These are phyloP conservation scores for Pitangus sulphuratus DNA, from an alignment of 2,797 vertebrate genomes.

Conservation along the genomic window DNA sequence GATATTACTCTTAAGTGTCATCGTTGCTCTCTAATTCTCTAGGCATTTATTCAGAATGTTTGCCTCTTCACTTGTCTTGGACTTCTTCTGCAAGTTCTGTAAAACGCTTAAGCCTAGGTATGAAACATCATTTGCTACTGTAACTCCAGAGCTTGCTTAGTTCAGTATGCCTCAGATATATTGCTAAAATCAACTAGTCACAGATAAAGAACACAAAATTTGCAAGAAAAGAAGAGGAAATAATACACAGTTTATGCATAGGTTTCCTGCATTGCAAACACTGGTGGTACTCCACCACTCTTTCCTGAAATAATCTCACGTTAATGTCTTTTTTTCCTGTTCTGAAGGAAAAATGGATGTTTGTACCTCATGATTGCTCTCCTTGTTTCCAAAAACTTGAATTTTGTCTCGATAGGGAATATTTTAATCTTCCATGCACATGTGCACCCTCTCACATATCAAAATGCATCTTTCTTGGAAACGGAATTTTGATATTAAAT, in stretches of 20 bases:
- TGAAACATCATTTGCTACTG: neutral
- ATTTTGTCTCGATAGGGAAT: neutral
- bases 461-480: neutral
- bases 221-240: neutral
- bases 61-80: neutral
- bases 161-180: neutral
- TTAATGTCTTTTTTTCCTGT: neutral
- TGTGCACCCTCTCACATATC: neutral
- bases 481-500: neutral
- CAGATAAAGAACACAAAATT: neutral
- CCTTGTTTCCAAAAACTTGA: neutral
- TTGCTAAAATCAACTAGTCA: neutral
- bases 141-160: neutral
- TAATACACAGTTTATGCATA: neutral
- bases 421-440: neutral
- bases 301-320: neutral
- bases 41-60: neutral
- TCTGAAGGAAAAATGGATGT: neutral
- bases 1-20: neutral
- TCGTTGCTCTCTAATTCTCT: neutral
- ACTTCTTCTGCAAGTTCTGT: neutral
- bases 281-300: fast-evolving
- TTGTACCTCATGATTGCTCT: neutral
- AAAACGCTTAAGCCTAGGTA: neutral
- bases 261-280: neutral